phyloP scores from a whole-genome alignment of 2,888 invertebrate species.

The Glaucopsyche alexis region DNA sequence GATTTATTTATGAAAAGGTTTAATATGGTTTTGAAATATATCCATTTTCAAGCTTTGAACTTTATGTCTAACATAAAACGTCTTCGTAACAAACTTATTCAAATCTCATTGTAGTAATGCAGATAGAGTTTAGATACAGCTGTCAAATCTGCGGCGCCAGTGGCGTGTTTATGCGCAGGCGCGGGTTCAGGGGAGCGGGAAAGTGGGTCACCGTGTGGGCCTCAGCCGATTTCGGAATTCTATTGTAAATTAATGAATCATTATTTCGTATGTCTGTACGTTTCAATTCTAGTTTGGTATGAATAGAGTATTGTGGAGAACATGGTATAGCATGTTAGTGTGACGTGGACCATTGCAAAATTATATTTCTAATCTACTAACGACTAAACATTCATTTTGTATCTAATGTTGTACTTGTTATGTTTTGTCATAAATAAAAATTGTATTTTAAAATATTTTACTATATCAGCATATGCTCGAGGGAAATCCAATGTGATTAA shows the following conservation, averaged over 20 bases:
- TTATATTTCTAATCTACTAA: too few species aligned
- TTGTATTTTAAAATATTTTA: too few species aligned
- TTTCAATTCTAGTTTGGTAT: constrained; percentile 12
- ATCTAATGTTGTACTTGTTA: too few species aligned
- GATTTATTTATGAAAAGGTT: too few species aligned
- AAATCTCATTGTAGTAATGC: constrained; percentile 1
- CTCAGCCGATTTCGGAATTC: constrained; percentile 51
- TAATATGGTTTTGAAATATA: too few species aligned
- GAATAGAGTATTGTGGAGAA: constrained; percentile 5
- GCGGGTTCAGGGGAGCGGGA: constrained; percentile 43
- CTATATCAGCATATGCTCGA: too few species aligned
- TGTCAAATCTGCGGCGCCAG: constrained; percentile 20
- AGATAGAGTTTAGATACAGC: constrained; percentile 17
- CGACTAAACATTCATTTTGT: too few species aligned
- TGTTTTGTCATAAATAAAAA: too few species aligned
- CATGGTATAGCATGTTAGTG: constrained; percentile 1
- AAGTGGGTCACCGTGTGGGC: constrained; percentile 76
- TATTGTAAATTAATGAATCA: constrained; percentile 34
- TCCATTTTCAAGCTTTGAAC: too few species aligned
- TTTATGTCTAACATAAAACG: neutral
- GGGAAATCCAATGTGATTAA: too few species aligned
- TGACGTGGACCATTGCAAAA: neutral
- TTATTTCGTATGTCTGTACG: constrained; percentile 31
- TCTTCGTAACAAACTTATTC: neutral
- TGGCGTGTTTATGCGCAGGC: constrained; percentile 49